Evolutionary conservation across 2,113 vertebrate species (phyloP), one percentile per base, ranked within the genome.

Genomic region (Ariopsis seemanni): DNA sequence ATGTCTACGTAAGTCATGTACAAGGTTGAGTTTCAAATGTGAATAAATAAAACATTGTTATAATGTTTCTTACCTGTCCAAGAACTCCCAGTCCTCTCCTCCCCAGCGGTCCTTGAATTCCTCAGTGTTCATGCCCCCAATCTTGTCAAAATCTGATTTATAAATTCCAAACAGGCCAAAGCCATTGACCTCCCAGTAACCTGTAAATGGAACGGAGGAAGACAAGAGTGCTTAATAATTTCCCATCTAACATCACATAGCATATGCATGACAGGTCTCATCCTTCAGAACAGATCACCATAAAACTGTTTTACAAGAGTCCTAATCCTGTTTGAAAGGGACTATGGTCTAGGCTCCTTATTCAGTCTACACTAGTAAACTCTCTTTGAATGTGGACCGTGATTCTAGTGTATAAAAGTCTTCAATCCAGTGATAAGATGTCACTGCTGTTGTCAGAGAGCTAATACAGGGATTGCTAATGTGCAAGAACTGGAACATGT

Each of bases 41-140:
- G 7, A 69, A 52, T 2, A 22, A 65, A 71, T 53, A 69, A 83
- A 53, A 30, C 30, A 27, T 15, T 79, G 53, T 17, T 57, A 17
- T 1, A 62, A 81, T 57, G 50, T 42, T 27, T 27, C 1, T 92
- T 94, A 99, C 98, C 98, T 97, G 96, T 99, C 98, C 91, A 99
- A 93, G 11, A 99, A 96, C 91, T 99, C 98, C 98, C 98, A 99
- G 93, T 99, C 98, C 83, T 99, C 98, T 86, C 98, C 98, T 0
- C 98, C 98, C 98, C 98, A 99, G 89, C 97, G 98, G 93, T 99
- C 98, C 81, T 98, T 96, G 94, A 99, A 99, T 85, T 99, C 98
- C 91, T 99, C 97, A 0, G 98, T 99, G 94, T 99, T 99, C 98
- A 99, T 99, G 69, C 98, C 98, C 53, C 98, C 98, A 0, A 99